Conservation (phyloP, 1,140 invertebrate genomes). For the Lerema accius region DNA sequence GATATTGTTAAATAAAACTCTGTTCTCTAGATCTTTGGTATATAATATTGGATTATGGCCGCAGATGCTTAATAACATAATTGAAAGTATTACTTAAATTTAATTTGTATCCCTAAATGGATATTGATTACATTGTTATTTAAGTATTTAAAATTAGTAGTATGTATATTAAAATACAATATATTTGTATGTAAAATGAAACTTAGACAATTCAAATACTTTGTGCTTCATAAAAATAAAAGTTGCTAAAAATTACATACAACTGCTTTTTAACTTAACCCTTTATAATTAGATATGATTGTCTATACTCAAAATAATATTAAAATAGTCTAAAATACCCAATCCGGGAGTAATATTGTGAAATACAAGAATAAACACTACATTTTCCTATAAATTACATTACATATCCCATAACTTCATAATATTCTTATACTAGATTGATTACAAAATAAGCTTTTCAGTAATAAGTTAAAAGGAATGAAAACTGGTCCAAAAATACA, state of each 20-base stretch:
- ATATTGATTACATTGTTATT: constrained; percentile 3
- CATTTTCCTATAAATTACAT: not conserved
- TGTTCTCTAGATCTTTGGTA: constrained; percentile 71
- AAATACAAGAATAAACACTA: constrained; percentile 18
- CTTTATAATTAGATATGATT: constrained; percentile 7
- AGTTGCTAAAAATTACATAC: constrained; percentile 14
- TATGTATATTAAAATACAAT: constrained; percentile 37
- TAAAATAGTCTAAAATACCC: not conserved
- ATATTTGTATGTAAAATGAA: constrained; percentile 25
- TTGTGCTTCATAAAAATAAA: constrained; percentile 36
- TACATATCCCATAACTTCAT: not conserved
- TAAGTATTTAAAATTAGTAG: constrained; percentile 40
- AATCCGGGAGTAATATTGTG: too few species aligned
- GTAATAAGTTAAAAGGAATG: constrained; percentile 6
- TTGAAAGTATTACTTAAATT: constrained; percentile 46
- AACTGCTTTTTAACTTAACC: constrained; percentile 11
- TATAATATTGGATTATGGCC: constrained; percentile 67
- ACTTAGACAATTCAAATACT: constrained; percentile 35
- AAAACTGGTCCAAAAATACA: constrained; percentile 21
- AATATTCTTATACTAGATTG: not conserved
- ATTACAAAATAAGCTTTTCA: not conserved
- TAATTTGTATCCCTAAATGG: constrained; percentile 1
- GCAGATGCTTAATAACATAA: constrained; percentile 41
- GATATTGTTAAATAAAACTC: constrained; percentile 52
- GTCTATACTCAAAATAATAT: not conserved